phyloP scores from a whole-genome alignment of 2,888 invertebrate species.

The Nomada goodeniana region DNA sequence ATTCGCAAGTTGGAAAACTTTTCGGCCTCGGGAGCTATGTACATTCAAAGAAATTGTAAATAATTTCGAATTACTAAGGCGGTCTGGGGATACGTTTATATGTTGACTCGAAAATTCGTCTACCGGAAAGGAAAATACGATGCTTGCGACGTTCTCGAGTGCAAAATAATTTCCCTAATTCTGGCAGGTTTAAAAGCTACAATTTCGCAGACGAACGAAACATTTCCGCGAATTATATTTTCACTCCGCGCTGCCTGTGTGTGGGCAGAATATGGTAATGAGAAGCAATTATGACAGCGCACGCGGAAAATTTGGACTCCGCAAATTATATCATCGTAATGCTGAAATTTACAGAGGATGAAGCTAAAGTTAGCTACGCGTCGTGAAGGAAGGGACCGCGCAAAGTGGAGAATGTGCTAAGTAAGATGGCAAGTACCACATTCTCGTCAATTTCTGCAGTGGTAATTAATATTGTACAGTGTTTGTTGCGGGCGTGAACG shows the following conservation, averaged over 20 bases:
- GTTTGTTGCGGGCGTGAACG: too few species aligned
- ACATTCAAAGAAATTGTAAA: too few species aligned
- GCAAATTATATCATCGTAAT: background rate
- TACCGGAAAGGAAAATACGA: too few species aligned
- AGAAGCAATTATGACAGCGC: background rate
- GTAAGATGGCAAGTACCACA: background rate
- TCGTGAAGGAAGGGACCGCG: background rate
- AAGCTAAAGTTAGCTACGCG: background rate
- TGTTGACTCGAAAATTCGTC: background rate
- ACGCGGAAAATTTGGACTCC: background rate
- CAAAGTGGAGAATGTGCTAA: background rate
- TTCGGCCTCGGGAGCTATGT: background rate
- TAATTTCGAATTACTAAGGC: too few species aligned
- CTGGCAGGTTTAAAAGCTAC: background rate
- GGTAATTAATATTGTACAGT: too few species aligned
- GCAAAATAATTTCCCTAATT: background rate
- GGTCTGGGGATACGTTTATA: too few species aligned
- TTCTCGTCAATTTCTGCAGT: background rate
- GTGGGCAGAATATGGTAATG: background rate
- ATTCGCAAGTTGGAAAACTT: conserved; percentile 48
- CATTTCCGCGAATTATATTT: background rate
- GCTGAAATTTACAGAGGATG: background rate
- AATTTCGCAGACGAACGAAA: background rate
- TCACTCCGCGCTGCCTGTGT: too few species aligned
- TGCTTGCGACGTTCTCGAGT: too few species aligned